Base-by-base conservation (phyloP, 2,797 vertebrate species). In the Cyclopterus lumpus region DNA sequence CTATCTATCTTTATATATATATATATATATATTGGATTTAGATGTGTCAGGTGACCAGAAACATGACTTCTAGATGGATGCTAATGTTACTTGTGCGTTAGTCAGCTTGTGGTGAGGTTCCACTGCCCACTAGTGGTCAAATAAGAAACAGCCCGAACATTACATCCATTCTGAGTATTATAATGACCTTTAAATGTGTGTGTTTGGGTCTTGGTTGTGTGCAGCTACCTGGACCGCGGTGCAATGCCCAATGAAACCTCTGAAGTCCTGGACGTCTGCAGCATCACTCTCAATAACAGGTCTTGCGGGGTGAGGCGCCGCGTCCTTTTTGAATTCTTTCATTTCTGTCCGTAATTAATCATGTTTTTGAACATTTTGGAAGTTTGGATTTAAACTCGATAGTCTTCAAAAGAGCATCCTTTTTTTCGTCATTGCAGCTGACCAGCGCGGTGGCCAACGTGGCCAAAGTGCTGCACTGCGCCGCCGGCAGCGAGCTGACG, bases 291-390 rank as follows among this genome's bases (percentile, higher is more conserved):
- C 0, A 84, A 94, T 11, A 75, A 86, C 36, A 73, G 12, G 1
- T 77, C 88, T 12, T 95, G 95, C 18, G 93, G 90, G 82, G 95
- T 95, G 71, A 93, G 85, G 6, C 26, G 26, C n/a, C 28, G 26
- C 57, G 64, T 62, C 10, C n/a, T n/a, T 16, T 53, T 80, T 63
- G 1, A n/a, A 28, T 30, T 57, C 1, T 36, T 68, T 55, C 0
- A 4, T 67, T 48, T 48, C 8, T 49, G 11, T n/a, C 24, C 4
- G 10, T 4, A 4, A 24, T 12, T 12, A 24, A 14, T 53, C 49
- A 49, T 2, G 20, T n/a, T 49, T 11, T n/a, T 34, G 20, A n/a
- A 48, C 20, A 46, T 49, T 49, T 49, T 20, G 20, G 6, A 48
- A 44, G 42, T 44, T 44, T 44, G 26, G 16, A 44, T 18, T 46